Conservation (phyloP, 2,113 vertebrate species). For the Leucopsar rothschildi region DNA sequence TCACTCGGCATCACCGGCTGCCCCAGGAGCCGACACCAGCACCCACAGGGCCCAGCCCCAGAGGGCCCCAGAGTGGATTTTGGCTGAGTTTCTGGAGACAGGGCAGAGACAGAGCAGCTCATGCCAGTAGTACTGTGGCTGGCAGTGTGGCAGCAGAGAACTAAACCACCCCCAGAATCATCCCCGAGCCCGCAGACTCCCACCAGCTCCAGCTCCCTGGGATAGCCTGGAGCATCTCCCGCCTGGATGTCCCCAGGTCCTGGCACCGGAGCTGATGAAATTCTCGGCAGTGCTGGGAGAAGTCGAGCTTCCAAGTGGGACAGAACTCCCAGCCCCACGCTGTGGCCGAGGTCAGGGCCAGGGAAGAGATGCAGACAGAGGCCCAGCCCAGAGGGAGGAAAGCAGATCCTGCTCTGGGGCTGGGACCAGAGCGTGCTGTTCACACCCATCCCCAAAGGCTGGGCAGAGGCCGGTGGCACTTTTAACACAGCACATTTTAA, state of each 20-base stretch:
- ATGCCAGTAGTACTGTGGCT: background rate
- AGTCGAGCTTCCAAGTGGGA: fast-evolving
- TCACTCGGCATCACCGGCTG: background rate
- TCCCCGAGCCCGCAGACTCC: fast-evolving
- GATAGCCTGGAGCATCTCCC: background rate
- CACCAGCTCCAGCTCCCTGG: background rate
- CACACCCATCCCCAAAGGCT: background rate
- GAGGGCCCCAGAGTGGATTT: background rate
- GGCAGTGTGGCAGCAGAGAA: background rate
- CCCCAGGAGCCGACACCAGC: background rate
- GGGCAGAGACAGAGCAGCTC: background rate
- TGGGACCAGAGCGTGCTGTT: fast-evolving
- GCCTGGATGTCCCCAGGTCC: background rate
- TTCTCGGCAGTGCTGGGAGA: background rate
- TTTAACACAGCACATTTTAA: background rate
- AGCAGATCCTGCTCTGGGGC: background rate
- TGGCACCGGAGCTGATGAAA: fast-evolving
- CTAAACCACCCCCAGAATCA: background rate
- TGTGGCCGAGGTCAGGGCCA: fast-evolving
- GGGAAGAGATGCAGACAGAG: background rate
- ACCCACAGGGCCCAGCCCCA: background rate
- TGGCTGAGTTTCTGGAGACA: background rate
- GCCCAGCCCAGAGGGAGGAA: background rate
- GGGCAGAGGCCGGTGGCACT: fast-evolving
- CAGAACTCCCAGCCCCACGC: fast-evolving